Percentiles rank a stretch among this genome's conserved stretches.
phyloP scores from a whole-genome alignment of 2,113 vertebrate genomes.

The Genyomyrus donnyi region DNA sequence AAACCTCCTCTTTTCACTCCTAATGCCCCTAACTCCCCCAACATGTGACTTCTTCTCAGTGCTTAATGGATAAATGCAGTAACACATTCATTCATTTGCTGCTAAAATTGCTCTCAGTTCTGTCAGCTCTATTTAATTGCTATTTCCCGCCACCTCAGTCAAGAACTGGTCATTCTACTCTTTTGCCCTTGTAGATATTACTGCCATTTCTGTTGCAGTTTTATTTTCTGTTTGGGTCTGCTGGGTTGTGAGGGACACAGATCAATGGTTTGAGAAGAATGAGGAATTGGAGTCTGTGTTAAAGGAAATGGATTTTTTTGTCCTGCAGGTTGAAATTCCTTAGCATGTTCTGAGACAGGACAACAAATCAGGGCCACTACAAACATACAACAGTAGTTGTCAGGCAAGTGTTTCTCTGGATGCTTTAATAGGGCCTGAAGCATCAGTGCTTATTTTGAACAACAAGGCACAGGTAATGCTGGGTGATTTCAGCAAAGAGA shows the following conservation, averaged over 20 bases:
- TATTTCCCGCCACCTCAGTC: not conserved
- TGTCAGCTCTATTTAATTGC: not conserved
- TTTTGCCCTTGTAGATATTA: not conserved
- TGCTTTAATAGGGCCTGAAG: not conserved
- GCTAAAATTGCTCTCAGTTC: not conserved
- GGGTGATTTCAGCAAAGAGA: not conserved
- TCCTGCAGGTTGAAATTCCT: not conserved
- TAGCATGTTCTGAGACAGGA: not conserved
- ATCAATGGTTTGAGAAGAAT: not conserved
- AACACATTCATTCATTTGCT: constrained; percentile 17
- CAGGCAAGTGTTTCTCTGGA: not conserved
- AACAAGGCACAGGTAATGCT: not conserved
- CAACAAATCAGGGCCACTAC: not conserved
- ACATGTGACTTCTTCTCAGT: not conserved
- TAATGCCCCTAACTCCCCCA: not conserved
- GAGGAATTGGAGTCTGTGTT: not conserved
- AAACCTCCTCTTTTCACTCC: not conserved
- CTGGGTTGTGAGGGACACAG: not conserved
- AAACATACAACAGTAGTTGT: not conserved
- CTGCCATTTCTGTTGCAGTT: not conserved
- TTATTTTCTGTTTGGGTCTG: not conserved
- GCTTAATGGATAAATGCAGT: not conserved
- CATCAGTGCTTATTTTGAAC: not conserved
- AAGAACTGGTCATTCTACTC: not conserved
- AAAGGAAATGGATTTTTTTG: not conserved